phyloP scores from a whole-genome alignment of 1,140 invertebrate genomes.

The Subanguina moxae region DNA sequence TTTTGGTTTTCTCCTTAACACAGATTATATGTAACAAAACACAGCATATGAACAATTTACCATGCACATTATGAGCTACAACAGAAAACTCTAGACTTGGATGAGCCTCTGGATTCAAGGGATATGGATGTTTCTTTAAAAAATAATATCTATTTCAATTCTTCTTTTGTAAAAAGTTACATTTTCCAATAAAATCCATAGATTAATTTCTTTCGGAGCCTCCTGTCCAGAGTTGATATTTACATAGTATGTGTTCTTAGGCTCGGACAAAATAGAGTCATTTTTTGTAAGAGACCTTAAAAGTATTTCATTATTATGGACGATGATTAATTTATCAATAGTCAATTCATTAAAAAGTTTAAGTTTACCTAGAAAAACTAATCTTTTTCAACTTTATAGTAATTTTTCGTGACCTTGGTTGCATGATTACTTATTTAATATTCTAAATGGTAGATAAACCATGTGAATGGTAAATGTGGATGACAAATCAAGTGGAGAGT shows the following conservation, averaged over 20 bases:
- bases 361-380: no score
- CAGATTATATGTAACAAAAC: no score
- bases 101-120: slow-evolving; percentile 19
- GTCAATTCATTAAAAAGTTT: no score
- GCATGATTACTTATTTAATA: no score
- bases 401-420: no score
- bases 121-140: slow-evolving; percentile 23
- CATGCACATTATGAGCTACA: slow-evolving; percentile 56
- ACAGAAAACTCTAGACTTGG: slow-evolving; percentile 52
- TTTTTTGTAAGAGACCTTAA: slow-evolving; percentile 43
- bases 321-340: no score
- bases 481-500: no score
- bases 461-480: no score
- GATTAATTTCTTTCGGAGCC: slow-evolving; percentile 34
- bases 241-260: slow-evolving; percentile 54
- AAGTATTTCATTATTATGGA: no score
- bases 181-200: slow-evolving; percentile 54
- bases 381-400: no score
- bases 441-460: no score
- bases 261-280: slow-evolving; percentile 20
- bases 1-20: slow-evolving; percentile 46
- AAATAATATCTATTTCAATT: not conserved
- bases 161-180: slow-evolving; percentile 16
- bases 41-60: slow-evolving; percentile 13
- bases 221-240: slow-evolving; percentile 57